These are phyloP conservation scores for Pachliopta kotzebuea DNA, from an alignment of 2,888 invertebrate genomes.

Conservation along the genomic window DNA sequence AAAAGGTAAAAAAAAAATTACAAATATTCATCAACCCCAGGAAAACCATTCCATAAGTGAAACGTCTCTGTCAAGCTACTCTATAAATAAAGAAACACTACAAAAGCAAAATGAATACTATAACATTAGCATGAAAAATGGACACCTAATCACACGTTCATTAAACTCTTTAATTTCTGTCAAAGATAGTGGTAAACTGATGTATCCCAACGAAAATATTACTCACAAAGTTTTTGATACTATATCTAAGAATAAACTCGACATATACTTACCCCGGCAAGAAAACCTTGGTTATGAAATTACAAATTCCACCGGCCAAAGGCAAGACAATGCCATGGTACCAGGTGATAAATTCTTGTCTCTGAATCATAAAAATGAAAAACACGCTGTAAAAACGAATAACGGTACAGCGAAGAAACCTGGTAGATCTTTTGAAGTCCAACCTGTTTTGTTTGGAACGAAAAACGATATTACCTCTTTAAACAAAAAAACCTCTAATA, in stretches of 20 bases:
- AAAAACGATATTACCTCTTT: not conserved
- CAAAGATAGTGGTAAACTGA: not conserved
- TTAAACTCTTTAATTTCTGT: constrained; percentile 16
- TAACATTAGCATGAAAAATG: constrained; percentile 2
- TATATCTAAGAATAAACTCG: constrained; percentile 8
- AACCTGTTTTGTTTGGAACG: not conserved
- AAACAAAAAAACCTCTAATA: not conserved
- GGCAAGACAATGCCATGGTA: not conserved
- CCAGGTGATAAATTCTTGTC: not conserved
- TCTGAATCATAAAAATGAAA: not conserved
- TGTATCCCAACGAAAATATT: not conserved
- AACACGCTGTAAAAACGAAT: not conserved
- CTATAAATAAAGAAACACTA: not conserved
- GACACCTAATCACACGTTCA: constrained; percentile 7
- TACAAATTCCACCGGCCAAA: constrained; percentile 3
- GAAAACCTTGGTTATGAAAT: not conserved
- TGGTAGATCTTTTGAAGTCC: not conserved
- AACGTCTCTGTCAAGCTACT: constrained; percentile 13
- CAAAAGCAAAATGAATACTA: constrained; percentile 3
- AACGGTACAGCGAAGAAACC: not conserved
- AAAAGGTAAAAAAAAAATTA: not conserved
- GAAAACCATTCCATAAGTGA: constrained; percentile 16
- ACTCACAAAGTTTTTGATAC: constrained; percentile 7
- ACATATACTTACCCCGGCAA: constrained; percentile 4
- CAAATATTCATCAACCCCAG: not conserved